Conservation (phyloP, 53 echinoderm and acorn worm species). For the Holothuria leucospilota region DNA sequence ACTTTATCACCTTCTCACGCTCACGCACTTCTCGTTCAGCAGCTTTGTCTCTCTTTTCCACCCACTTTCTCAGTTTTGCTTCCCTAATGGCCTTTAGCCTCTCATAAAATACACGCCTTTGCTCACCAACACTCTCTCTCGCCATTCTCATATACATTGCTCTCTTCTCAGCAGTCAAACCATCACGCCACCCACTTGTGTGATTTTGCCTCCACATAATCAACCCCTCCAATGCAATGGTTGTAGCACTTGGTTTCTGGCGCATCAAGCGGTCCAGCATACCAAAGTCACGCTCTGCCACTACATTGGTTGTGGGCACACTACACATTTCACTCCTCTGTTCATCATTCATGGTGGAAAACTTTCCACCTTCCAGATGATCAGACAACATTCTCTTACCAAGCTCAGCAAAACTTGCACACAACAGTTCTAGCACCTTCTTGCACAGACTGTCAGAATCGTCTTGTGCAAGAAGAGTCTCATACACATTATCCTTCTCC, state of each 20-base stretch:
- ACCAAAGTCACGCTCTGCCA: slow-evolving; percentile 58
- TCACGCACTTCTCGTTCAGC: slow-evolving; percentile 17
- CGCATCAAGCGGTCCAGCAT: slow-evolving; percentile 65
- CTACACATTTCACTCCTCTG: slow-evolving; percentile 35
- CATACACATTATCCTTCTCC: slow-evolving; percentile 23
- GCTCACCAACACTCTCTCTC: slow-evolving; percentile 9
- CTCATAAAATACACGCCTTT: slow-evolving; percentile 4
- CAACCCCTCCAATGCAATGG: slow-evolving; percentile 56
- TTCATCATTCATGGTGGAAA: slow-evolving; percentile 33
- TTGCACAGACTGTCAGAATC: slow-evolving; percentile 45
- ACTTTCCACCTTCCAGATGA: slow-evolving; percentile 54
- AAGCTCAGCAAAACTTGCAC: slow-evolving; percentile 23
- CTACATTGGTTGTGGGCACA: slow-evolving; percentile 43
- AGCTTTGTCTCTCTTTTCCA: slow-evolving; percentile 1
- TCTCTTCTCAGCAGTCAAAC: not conserved
- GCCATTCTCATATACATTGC: slow-evolving; percentile 48
- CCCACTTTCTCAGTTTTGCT: not conserved
- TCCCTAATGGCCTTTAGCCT: slow-evolving; percentile 48
- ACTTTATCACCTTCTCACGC: slow-evolving; percentile 17
- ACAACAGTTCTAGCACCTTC: slow-evolving; percentile 47
- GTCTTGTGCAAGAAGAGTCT: slow-evolving; percentile 36
- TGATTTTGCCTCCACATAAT: slow-evolving; percentile 53
- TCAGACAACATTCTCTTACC: slow-evolving; percentile 44
- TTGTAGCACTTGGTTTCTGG: slow-evolving; percentile 59
- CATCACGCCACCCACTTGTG: slow-evolving; percentile 9